Conservation (phyloP, 2,797 vertebrate species). For the Carduelis carduelis region DNA sequence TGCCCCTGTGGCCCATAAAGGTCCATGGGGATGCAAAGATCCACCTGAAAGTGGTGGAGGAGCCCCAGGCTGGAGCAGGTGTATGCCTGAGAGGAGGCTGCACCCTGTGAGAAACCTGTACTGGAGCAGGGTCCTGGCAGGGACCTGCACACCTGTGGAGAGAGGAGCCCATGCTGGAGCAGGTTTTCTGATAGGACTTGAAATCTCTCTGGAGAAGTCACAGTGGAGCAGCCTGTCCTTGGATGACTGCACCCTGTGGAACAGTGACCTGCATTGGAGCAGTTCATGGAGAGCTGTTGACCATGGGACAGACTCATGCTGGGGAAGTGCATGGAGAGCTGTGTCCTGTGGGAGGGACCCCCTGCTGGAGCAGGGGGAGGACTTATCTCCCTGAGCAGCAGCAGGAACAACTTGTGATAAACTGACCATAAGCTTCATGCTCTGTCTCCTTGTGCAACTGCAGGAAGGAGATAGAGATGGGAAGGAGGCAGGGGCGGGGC, state of each 20-base stretch:
- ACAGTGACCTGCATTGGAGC: rapidly evolving
- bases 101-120: neutral
- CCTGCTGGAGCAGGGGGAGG: neutral
- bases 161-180: neutral
- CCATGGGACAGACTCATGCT: rapidly evolving
- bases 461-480: neutral
- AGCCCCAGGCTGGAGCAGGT: rapidly evolving
- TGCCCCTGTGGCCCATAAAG: neutral
- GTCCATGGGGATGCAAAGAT: neutral
- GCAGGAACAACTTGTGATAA: neutral
- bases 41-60: neutral
- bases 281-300: neutral
- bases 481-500: neutral
- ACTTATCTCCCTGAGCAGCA: neutral
- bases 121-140: neutral
- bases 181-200: neutral
- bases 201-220: too few relatives aligned
- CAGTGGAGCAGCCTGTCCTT: neutral
- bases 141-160: neutral
- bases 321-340: neutral
- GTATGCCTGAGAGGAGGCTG: neutral
- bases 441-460: neutral
- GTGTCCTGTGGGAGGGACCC: neutral
- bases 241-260: neutral
- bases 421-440: neutral